Evolutionary conservation across 2,797 vertebrate species (phyloP).

Genomic region (Lophura swinhoii): DNA sequence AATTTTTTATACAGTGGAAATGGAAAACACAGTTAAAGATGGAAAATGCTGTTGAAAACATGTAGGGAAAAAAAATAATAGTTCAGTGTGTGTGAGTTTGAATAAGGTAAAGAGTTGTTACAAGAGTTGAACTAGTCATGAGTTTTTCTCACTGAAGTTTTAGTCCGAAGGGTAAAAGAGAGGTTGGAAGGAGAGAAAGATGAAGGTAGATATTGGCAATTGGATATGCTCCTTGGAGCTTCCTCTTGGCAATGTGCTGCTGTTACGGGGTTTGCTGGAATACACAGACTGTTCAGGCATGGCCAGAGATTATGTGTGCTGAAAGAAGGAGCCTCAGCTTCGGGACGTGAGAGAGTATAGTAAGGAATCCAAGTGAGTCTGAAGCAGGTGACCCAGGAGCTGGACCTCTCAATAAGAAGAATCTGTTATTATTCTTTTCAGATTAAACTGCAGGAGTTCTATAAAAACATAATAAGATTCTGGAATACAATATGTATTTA

Average conservation of each 20-base stretch:
- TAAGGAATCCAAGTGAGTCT: not conserved
- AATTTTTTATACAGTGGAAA: not conserved
- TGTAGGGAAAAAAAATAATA: not conserved
- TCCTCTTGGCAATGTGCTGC: not conserved
- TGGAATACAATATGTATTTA: not conserved
- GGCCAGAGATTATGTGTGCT: not conserved
- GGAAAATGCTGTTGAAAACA: not conserved
- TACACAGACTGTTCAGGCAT: not conserved
- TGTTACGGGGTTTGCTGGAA: not conserved
- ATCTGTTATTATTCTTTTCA: not conserved
- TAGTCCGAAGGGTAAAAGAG: not conserved
- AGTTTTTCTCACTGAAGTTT: not conserved
- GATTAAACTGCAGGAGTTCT: not conserved
- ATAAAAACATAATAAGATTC: not conserved
- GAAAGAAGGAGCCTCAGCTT: not conserved
- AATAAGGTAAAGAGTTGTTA: not conserved
- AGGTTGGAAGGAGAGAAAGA: not conserved
- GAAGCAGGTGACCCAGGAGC: not conserved
- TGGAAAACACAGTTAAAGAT: not conserved
- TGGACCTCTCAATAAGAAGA: not conserved
- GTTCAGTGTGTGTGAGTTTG: not conserved
- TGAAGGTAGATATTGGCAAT: not conserved
- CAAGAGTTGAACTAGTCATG: not conserved
- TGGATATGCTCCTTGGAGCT: not conserved
- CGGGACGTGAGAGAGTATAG: not conserved